Evolutionary conservation across 2,113 vertebrate genomes (phyloP).

Genomic region (Otolemur garnettii): DNA sequence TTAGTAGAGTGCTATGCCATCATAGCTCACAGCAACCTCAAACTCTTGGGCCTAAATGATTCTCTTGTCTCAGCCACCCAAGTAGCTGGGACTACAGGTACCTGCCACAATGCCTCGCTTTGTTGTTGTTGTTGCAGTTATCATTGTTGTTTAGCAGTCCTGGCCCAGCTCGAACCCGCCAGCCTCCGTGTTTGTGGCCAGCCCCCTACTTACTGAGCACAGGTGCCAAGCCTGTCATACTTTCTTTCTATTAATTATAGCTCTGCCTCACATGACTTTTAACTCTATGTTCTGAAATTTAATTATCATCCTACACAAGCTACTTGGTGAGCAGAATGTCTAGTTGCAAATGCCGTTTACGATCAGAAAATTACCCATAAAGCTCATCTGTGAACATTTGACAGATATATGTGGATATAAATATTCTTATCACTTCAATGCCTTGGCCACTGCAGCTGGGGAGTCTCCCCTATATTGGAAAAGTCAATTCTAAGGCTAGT

Average conservation of each 20-base stretch:
- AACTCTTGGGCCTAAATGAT: too few relatives aligned
- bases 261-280: neutral
- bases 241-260: slow-evolving; percentile 35
- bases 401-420: neutral
- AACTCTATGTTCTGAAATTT: neutral
- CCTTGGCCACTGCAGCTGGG: neutral
- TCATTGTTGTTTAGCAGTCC: too few relatives aligned
- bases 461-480: slow-evolving; percentile 71
- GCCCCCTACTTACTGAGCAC: too few relatives aligned
- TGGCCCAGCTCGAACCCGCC: too few relatives aligned
- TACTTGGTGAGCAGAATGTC: neutral
- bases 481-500: slow-evolving; percentile 72
- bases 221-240: too few relatives aligned
- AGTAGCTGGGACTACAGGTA: too few relatives aligned
- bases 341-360: neutral
- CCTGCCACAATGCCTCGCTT: too few relatives aligned
- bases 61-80: too few relatives aligned
- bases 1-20: too few relatives aligned
- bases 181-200: too few relatives aligned
- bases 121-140: too few relatives aligned
- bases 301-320: neutral
- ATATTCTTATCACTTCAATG: slow-evolving; percentile 33
- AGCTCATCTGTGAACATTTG: neutral
- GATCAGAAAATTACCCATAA: neutral
- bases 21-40: too few relatives aligned